Base-by-base conservation (phyloP, 2,113 vertebrate species). In the Electrona antarctica region DNA sequence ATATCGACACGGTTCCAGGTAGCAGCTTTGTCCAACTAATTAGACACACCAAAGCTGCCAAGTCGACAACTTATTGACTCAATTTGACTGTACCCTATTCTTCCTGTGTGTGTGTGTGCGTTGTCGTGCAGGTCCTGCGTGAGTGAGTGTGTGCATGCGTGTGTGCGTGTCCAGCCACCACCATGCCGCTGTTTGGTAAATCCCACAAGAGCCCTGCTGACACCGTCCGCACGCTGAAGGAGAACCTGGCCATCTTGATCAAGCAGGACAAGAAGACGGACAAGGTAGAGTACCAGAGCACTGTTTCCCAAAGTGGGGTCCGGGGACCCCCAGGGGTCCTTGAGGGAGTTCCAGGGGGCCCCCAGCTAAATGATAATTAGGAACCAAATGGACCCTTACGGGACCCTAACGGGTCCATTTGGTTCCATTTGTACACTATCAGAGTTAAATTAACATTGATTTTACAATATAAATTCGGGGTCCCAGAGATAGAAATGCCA, bases 251-350 rank as follows among this genome's bases (percentile, higher is more conserved):
- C 62, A 92, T 97, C 86, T 93, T 98, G 86, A 94, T 97, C 83
- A 99, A 97, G 75, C 97, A 98, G 87, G 96, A 98, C 50, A 98
- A 97, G 92, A 99, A 97, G 92, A 94, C 96, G 61, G 97, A 98
- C 60, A 99, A 98, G 96, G 97, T 99, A 91, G 88, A 76, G 2
- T 11, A 41, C 33, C 33, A 41, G 21, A 21, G 21, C 21, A 21
- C 21, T 21, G 2, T 21, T 21, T 21, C 21, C 21, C 21, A 1
- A 21, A 21, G 21, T 21, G 21, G 21, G 21, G 21, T 21, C 21
- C 21, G 21, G 21, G 21, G 21, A 21, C 21, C 21, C 21, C 21
- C 21, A 21, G 21, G 21, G 21, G 21, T 21, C 21, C 21, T 21
- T 21, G 21, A 21, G 21, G 21, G 21, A 21, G 21, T 21, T 21